These are phyloP conservation scores for Morone chrysops DNA, from an alignment of 2,113 vertebrate species.

Conservation along the genomic window DNA sequence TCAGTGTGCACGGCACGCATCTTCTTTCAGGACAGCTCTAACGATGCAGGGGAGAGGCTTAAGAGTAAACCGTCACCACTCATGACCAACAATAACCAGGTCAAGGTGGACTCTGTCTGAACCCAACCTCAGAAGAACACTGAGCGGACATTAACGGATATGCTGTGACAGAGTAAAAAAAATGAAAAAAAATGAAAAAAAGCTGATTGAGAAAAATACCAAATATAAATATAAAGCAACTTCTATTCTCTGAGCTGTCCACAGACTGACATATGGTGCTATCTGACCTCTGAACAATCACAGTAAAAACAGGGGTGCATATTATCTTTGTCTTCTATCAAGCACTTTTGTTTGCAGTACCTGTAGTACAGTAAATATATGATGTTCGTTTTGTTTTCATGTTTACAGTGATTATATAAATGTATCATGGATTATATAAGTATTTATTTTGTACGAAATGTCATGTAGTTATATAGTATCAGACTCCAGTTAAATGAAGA, in stretches of 20 bases:
- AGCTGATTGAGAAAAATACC: conserved; percentile 61
- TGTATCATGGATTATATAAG: conserved; percentile 75
- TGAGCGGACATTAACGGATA: conserved; percentile 1
- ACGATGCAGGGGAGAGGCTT: conserved; percentile 88
- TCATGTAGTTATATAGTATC: conserved; percentile 72
- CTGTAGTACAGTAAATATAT: conserved; percentile 74
- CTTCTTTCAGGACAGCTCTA: conserved; percentile 92
- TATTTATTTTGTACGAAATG: conserved; percentile 81
- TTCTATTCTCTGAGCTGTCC: conserved; percentile 58
- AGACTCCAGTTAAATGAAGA: conserved; percentile 53
- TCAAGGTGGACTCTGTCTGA: conserved; percentile 95
- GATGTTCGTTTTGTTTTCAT: conserved; percentile 73
- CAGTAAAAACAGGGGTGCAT: conserved; percentile 63
- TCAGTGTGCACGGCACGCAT: conserved; percentile 90
- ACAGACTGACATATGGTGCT: conserved; percentile 73
- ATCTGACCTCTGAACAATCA: conserved; percentile 75
- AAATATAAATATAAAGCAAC: conserved; percentile 70
- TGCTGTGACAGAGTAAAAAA: conserved; percentile 30
- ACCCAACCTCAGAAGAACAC: conserved; percentile 12
- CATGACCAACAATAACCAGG: conserved; percentile 91
- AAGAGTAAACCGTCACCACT: conserved; percentile 93
- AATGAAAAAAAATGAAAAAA: neutral
- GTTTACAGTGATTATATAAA: conserved; percentile 79
- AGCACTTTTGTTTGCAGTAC: conserved; percentile 73
- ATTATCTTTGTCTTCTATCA: conserved; percentile 69